Evolutionary conservation across 2,113 vertebrate species (phyloP), one percentile per base, ranked within the genome.

Genomic region (Sitta europaea): DNA sequence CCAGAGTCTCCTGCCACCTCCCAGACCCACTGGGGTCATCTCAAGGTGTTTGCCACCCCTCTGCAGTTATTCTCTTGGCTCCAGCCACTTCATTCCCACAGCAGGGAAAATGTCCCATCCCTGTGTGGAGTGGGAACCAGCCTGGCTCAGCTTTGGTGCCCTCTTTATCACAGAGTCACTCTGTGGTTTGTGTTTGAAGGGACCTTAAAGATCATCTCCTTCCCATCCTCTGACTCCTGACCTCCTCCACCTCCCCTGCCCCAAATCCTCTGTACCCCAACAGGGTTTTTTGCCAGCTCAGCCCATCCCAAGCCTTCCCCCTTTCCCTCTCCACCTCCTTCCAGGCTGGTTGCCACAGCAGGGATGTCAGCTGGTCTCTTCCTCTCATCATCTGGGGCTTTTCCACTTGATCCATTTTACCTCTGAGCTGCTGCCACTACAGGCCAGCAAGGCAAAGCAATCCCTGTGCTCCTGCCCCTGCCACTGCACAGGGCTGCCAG

Each of bases 91-190:
- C 22, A 7, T 63, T 8, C 43, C 25, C 14, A 36, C 3, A 11
- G 17, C 43, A 50, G 77, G 54, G 14, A 9, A 42, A 84, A 51
- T 6, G 40, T 43, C 45, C 13, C 35, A 1, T 62, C 47, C 54
- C 12, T 8, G 0, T 0, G 0, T 10, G 45, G 33, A 19, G 10
- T 21, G 0, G 23, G 6, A 10, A 15, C 61, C 19, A 31, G 21
- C 0, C 0, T 51, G 72, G 38, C 17, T 86, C 24, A 66, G 43
- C 59, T 50, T 57, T 24, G 11, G 38, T 48, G 61, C 11, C 8
- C 12, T 40, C 19, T 58, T 59, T 16, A 10, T 6, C 65, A 5
- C 13, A 21, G 53, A 35, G 27, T 53, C 67, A 24, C 43, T 9
- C 6, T 1, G 14, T 22, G 7, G 11, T 59, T 47, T 67, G 28